Percentiles rank a stretch among this genome's conserved stretches.
phyloP scores from a whole-genome alignment of 2,797 vertebrate species.

The Periparus ater region DNA sequence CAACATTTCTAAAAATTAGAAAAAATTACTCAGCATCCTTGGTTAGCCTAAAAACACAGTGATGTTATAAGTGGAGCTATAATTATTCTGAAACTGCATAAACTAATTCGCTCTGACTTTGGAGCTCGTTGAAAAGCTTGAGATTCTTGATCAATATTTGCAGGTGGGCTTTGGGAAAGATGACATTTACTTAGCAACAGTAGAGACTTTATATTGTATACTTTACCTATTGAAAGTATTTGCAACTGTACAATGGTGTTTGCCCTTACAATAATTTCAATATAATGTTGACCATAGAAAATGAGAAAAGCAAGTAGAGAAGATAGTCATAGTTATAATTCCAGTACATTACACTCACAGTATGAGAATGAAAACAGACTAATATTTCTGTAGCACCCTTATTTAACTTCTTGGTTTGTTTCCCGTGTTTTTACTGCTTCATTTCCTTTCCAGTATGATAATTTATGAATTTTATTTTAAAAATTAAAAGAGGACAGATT shows the following conservation, averaged over 20 bases:
- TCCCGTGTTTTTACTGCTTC: background rate
- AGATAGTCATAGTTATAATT: conserved; percentile 48
- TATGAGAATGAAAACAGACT: conserved; percentile 30
- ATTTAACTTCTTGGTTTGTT: conserved; percentile 24
- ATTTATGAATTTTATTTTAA: conserved; percentile 3
- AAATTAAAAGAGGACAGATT: background rate
- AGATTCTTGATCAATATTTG: conserved; percentile 72
- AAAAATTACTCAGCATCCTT: background rate
- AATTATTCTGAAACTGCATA: background rate
- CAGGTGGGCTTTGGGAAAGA: conserved; percentile 22
- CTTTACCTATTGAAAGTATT: conserved; percentile 64
- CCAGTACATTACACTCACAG: background rate
- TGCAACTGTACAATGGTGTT: conserved; percentile 50
- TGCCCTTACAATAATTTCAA: conserved; percentile 58
- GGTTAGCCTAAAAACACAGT: background rate
- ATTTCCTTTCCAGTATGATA: background rate
- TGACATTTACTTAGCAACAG: conserved; percentile 70
- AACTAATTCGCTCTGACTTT: conserved; percentile 43
- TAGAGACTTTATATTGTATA: conserved; percentile 63
- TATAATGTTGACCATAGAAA: conserved; percentile 67
- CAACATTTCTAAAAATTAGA: background rate
- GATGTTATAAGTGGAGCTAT: background rate
- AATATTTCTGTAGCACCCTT: conserved; percentile 10
- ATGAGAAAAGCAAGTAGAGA: conserved; percentile 66
- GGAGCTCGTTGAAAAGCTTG: conserved; percentile 15